phyloP scores from a whole-genome alignment of 2,888 invertebrate species.

The Mimachlamys varia region DNA sequence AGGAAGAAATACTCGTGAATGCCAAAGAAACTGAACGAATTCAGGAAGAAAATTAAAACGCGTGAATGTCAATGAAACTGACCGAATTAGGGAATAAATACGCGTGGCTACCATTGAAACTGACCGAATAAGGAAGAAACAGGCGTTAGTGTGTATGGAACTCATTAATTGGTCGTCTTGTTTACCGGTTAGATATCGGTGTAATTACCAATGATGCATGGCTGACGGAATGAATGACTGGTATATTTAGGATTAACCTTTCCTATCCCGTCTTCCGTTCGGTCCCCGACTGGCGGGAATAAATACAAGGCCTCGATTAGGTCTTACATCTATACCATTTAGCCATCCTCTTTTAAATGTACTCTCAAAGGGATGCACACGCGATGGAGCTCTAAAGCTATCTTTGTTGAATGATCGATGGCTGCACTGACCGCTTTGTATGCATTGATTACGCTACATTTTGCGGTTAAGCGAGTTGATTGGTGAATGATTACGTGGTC shows the following conservation, averaged over 20 bases:
- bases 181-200: neutral
- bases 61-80: neutral
- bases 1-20: neutral
- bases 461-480: neutral
- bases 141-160: neutral
- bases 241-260: neutral
- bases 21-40: neutral
- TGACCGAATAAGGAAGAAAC: neutral
- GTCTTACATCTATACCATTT: neutral
- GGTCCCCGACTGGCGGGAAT: neutral
- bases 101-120: neutral
- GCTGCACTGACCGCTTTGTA: neutral
- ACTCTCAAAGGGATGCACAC: neutral
- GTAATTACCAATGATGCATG: neutral
- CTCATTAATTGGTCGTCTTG: neutral
- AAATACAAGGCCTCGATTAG: neutral
- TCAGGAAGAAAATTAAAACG: neutral
- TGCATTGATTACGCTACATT: neutral
- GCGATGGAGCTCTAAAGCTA: neutral
- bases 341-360: conserved; percentile 11
- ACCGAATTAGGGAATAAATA: neutral
- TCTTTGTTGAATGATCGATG: neutral
- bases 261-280: neutral
- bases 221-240: neutral
- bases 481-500: neutral